Evolutionary conservation across 2,888 invertebrate species (phyloP), one percentile per base, ranked within the genome.

Genomic region (Sphaerophoria taeniata): DNA sequence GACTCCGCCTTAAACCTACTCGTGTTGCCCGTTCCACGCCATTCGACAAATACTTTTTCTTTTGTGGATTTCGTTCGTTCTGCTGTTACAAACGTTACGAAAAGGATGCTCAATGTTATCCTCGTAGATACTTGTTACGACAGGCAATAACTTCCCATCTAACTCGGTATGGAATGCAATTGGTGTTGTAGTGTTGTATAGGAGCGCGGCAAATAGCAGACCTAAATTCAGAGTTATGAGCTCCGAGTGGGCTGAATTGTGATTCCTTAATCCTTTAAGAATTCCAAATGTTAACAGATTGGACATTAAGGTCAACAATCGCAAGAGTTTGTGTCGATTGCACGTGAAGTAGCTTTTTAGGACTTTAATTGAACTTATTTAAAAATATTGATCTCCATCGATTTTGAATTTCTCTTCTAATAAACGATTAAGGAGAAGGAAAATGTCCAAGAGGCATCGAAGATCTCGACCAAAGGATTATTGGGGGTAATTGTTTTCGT

Each of bases 401-500:
- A 24, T 24, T 24, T 24, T 24, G 24, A 24, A 24, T 24, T 24
- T 24, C 24, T 24, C 24, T 24, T 24, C 24, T 2, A 24, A 24
- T 24, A 24, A 58, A 49, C 14, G n/a, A 34, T 67, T 53, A 51
- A 45, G 11, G n/a, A 39, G 34, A 75, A 65, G 56, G n/a, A 12
- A 24, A 67, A 9, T 39, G n/a, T 53, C 4, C 9, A 56, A 1
- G 2, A 11, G 3, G 31, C 31, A 39, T 31, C 11, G 9, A 53
- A 53, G 51, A 49, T 60, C 60, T 45, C 65, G 65, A 53, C 67
- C 76, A 84, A 84, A 75, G 75, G 80, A 80, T 84, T 84, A 76
- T 71, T 56, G 61, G 12, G 73, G 73, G 78, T 78, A 83, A 83
- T 83, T 83, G 78, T 58, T 83, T 83, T 65, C 49, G 56, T 51